phyloP scores from a whole-genome alignment of 2,797 vertebrate genomes.

The Lacerta agilis region DNA sequence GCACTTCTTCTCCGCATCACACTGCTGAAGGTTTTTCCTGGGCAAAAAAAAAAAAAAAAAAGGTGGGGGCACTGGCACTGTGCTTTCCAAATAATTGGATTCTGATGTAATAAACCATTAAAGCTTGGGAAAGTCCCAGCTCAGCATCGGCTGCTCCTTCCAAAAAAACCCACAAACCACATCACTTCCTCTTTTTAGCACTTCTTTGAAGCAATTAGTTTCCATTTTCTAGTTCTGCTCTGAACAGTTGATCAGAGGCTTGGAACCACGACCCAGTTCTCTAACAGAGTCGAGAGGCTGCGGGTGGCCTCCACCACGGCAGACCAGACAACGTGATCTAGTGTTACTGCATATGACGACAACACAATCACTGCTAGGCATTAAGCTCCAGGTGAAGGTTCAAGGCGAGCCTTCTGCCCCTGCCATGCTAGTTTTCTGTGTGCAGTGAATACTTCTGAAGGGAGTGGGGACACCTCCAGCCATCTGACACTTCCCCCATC shows the following conservation, averaged over 20 bases:
- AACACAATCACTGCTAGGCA: background rate
- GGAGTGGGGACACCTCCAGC: background rate
- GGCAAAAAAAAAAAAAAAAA: background rate
- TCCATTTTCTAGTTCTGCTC: slow-evolving; percentile 48
- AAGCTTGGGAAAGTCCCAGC: slow-evolving; percentile 48
- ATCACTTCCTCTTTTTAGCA: slow-evolving; percentile 43
- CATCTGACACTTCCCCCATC: background rate
- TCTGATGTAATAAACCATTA: slow-evolving; percentile 38
- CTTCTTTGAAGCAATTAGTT: slow-evolving; percentile 49
- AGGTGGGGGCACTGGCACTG: background rate
- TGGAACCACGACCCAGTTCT: background rate
- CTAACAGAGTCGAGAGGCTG: background rate
- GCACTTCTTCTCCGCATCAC: accelerated
- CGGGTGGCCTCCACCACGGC: background rate
- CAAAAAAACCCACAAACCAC: slow-evolving; percentile 21
- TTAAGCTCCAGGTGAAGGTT: background rate
- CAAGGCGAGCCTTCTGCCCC: background rate
- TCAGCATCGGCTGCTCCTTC: background rate
- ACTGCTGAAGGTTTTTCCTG: background rate
- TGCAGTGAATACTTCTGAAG: background rate
- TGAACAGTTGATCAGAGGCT: background rate
- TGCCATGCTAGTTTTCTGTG: background rate
- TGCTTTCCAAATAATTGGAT: slow-evolving; percentile 22
- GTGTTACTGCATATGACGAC: background rate
- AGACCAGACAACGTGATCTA: background rate